Conservation (phyloP, 2,797 vertebrate species). For the Thaleichthys pacificus region DNA sequence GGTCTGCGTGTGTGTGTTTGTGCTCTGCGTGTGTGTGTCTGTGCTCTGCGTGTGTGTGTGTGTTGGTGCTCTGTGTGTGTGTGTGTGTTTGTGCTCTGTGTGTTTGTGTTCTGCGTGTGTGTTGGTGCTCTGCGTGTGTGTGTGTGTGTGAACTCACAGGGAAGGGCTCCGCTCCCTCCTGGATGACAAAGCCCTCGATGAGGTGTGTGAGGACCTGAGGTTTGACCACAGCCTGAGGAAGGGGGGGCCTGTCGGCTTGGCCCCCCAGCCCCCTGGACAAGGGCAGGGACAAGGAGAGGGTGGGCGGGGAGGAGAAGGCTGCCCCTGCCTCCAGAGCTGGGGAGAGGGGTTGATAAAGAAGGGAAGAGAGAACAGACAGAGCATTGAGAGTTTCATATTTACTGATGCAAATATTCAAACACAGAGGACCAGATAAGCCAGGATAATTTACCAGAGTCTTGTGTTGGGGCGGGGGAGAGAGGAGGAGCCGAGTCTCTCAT, state of each 20-base stretch:
- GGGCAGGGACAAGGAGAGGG: slow-evolving; percentile 72
- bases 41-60: neutral
- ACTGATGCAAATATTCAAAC: neutral
- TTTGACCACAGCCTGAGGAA: slow-evolving; percentile 97
- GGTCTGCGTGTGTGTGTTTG: too few relatives aligned
- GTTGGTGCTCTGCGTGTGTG: neutral
- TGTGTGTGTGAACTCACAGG: slow-evolving; percentile 78
- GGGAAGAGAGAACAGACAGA: slow-evolving; percentile 1
- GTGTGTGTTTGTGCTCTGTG: neutral
- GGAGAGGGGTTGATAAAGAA: neutral
- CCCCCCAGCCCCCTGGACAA: slow-evolving; percentile 78
- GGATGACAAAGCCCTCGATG: slow-evolving; percentile 98
- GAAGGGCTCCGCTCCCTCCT: slow-evolving; percentile 98
- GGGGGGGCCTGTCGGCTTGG: slow-evolving; percentile 82
- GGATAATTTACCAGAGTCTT: too few relatives aligned
- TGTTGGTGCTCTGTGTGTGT: neutral
- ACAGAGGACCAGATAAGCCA: too few relatives aligned
- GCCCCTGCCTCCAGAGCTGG: slow-evolving; percentile 73
- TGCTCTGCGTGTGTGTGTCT: too few relatives aligned
- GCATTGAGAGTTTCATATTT: neutral
- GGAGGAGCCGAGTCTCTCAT: slow-evolving; percentile 74
- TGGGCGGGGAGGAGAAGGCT: slow-evolving; percentile 72
- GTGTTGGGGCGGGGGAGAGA: slow-evolving; percentile 71
- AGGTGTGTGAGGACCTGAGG: slow-evolving; percentile 98
- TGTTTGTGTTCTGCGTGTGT: too few relatives aligned